phyloP scores from a whole-genome alignment of 2,888 invertebrate species.

The Pherbina coryleti region DNA sequence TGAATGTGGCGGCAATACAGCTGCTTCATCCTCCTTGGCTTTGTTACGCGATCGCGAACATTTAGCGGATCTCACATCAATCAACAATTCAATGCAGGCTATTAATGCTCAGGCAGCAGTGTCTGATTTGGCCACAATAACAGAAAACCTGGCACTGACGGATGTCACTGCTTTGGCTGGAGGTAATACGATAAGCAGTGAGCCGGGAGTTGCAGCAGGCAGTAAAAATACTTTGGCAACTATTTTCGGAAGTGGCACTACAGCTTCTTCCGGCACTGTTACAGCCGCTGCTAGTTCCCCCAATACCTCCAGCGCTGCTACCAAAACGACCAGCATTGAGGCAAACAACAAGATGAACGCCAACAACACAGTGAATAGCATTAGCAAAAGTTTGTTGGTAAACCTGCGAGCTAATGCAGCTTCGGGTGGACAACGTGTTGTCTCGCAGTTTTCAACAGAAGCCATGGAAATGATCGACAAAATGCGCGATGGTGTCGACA shows the following conservation, averaged over 20 bases:
- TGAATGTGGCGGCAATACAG: slow-evolving; percentile 64
- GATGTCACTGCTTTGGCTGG: slow-evolving; percentile 63
- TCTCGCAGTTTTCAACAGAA: slow-evolving; percentile 70
- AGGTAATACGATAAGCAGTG: slow-evolving; percentile 73
- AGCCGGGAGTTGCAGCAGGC: slow-evolving; percentile 72
- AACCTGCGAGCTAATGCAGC: slow-evolving; percentile 59
- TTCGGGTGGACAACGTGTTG: slow-evolving; percentile 56
- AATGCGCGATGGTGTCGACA: slow-evolving; percentile 78
- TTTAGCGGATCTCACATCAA: slow-evolving; percentile 77
- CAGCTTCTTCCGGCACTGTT: slow-evolving; percentile 57
- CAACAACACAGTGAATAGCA: slow-evolving; percentile 65
- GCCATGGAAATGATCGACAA: slow-evolving; percentile 77
- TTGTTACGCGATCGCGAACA: slow-evolving; percentile 72
- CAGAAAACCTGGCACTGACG: slow-evolving; percentile 82
- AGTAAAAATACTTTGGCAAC: slow-evolving; percentile 61
- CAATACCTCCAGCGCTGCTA: slow-evolving; percentile 34
- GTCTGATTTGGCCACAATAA: slow-evolving; percentile 86
- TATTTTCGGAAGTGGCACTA: slow-evolving; percentile 62
- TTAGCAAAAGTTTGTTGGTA: slow-evolving; percentile 65
- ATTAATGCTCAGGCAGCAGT: slow-evolving; percentile 71
- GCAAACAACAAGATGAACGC: slow-evolving; percentile 70
- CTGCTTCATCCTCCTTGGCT: slow-evolving; percentile 51
- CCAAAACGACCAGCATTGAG: slow-evolving; percentile 69
- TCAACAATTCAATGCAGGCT: slow-evolving; percentile 78
- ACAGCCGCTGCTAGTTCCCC: slow-evolving; percentile 57